Conservation (phyloP, 2,888 invertebrate species). For the Listrodromus nycthemerus region DNA sequence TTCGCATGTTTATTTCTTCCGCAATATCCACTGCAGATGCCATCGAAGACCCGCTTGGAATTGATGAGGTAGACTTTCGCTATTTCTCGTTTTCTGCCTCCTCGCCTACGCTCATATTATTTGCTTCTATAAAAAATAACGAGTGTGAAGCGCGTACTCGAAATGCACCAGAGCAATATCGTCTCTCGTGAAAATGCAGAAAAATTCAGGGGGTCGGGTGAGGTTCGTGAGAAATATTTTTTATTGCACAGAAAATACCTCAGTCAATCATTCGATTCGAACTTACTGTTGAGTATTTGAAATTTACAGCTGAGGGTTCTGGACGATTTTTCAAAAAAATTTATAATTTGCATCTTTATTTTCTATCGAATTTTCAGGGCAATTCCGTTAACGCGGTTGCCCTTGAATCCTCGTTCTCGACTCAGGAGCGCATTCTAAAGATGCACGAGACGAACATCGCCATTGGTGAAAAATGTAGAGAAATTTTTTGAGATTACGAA, state of each 20-base stretch:
- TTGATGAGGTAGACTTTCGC: neutral
- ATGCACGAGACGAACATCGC: neutral
- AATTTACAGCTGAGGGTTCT: too few species aligned
- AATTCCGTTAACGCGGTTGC: neutral
- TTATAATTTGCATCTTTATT: neutral
- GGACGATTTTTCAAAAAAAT: too few species aligned
- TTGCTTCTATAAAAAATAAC: neutral
- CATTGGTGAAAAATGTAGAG: constrained; percentile 20
- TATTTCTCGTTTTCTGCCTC: neutral
- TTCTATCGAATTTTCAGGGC: neutral
- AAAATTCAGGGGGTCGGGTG: neutral
- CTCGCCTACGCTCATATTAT: neutral
- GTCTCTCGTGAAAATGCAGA: constrained; percentile 2
- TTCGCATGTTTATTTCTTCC: neutral
- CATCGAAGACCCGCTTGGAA: neutral
- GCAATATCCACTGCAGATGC: neutral
- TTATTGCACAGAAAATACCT: too few species aligned
- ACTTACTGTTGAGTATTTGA: too few species aligned
- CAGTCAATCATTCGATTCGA: too few species aligned
- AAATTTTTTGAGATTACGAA: constrained; percentile 42
- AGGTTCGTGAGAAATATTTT: neutral
- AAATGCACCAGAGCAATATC: neutral
- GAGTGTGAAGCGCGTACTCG: neutral
- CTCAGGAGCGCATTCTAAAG: neutral
- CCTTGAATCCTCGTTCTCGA: neutral